Base-by-base conservation (phyloP, 2,113 vertebrate species). In the Serinus canaria region DNA sequence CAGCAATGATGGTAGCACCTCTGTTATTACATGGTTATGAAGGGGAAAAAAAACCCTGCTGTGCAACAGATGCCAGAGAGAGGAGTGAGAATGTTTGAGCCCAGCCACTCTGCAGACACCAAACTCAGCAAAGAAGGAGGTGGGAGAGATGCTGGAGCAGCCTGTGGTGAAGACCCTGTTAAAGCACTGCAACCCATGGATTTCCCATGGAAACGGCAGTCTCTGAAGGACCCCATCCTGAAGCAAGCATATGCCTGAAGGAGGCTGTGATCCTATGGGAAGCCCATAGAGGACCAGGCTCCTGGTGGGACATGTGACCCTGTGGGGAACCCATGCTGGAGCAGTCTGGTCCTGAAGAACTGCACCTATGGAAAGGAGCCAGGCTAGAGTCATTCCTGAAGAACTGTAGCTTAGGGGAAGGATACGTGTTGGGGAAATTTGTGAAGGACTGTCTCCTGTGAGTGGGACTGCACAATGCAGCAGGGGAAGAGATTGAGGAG, bases 1-100 rank as follows among this genome's bases (percentile, higher is more conserved):
- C 39, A 69, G 13, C 5, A 31, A 31, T 0, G 0, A 53, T 17
- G 11, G 20, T 22, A 74, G 7, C 5, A 4, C 20, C 6, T 58
- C 12, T 25, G 23, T 33, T 22, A 41, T 41, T 53, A 46, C 5
- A 33, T 9, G 9, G 8, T 52, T 58, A 47, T 56, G 25, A 82
- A 67, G 5, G 12, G 0, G 2, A 7, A 59, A 58, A 73, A 46
- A 33, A 27, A 6, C 1, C 44, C 44, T 44, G 5, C 21, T 68
- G 14, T 46, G 27, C 37, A 52, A 46, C 17, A 68, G 46, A 39
- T 52, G 37, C 4, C 22, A 46, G 33, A 77, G 27, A 68, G 18
- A 52, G 4, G 37, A 35, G 17, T 59, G 37, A 27, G 14, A 44
- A 44, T 39, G 21, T 31, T 33, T 23, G 18, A 52, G 46, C 27